These are phyloP conservation scores for Cheilosia impressa DNA, from an alignment of 2,888 invertebrate genomes.

Conservation along the genomic window DNA sequence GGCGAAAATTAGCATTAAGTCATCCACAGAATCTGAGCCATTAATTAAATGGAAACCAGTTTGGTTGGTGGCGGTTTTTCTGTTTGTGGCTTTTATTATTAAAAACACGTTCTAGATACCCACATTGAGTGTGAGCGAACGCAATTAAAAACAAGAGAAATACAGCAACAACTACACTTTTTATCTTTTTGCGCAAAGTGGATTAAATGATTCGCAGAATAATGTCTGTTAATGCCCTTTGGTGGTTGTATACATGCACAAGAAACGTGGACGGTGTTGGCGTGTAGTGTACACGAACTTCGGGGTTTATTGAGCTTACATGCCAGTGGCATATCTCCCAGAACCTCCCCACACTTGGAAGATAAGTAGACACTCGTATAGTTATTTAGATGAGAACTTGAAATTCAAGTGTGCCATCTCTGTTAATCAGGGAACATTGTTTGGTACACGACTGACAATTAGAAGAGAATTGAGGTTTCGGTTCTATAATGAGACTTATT, in stretches of 20 bases:
- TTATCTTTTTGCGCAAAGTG: conserved; percentile 19
- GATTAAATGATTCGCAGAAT: conserved; percentile 43
- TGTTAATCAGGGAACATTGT: conserved; percentile 55
- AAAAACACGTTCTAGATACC: conserved; percentile 39
- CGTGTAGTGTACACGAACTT: conserved; percentile 34
- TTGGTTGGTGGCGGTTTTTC: conserved; percentile 11
- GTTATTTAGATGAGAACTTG: conserved; percentile 1
- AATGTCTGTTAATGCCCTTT: conserved; percentile 46
- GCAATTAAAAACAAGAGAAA: conserved; percentile 21
- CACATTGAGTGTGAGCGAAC: neutral
- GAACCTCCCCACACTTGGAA: neutral
- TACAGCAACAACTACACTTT: conserved; percentile 6
- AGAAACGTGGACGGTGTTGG: conserved; percentile 1
- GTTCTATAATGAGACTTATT: conserved; percentile 42
- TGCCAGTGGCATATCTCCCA: conserved; percentile 23
- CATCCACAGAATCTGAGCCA: conserved; percentile 3
- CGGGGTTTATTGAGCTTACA: conserved; percentile 48
- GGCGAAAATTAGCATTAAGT: conserved; percentile 4
- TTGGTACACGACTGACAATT: conserved; percentile 21
- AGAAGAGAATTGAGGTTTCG: conserved; percentile 14
- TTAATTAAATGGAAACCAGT: conserved; percentile 39
- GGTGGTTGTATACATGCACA: conserved; percentile 1
- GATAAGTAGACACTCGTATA: neutral
- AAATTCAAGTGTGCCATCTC: conserved; percentile 19
- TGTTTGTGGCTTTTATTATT: conserved; percentile 14